phyloP scores from a whole-genome alignment of 2,888 invertebrate species.

The Ophonus ardosiacus region DNA sequence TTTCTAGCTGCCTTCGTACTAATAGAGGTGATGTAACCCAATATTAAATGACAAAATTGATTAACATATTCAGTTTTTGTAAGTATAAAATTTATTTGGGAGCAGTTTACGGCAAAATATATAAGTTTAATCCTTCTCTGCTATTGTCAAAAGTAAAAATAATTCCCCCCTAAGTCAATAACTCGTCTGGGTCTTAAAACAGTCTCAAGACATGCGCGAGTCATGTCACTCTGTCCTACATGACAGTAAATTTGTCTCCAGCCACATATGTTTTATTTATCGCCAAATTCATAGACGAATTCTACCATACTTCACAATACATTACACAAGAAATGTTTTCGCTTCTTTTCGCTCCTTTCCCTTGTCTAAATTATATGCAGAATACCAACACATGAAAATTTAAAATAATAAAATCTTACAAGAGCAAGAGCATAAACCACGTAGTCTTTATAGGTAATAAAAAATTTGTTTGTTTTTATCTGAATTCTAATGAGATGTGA shows the following conservation, averaged over 20 bases:
- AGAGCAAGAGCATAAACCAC: constrained; percentile 38
- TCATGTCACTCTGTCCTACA: not conserved
- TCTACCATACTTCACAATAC: not conserved
- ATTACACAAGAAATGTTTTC: too few species aligned
- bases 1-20: too few species aligned
- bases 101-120: too few species aligned
- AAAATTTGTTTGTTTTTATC: constrained; percentile 57
- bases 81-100: too few species aligned
- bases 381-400: constrained; percentile 41
- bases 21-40: too few species aligned
- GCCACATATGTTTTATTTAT: not conserved
- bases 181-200: not conserved
- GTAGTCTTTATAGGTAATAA: constrained; percentile 49
- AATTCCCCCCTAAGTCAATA: not conserved
- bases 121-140: not conserved
- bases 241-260: not conserved
- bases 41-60: too few species aligned
- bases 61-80: too few species aligned
- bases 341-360: not conserved
- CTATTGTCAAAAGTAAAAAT: not conserved
- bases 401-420: constrained; percentile 55
- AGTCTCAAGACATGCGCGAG: not conserved
- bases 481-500: constrained; percentile 53
- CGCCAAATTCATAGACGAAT: not conserved
- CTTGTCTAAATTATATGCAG: not conserved